Percentiles rank a stretch among this genome's conserved stretches.
Conservation (phyloP, 2,888 invertebrate species). For the Cloeon dipterum region DNA sequence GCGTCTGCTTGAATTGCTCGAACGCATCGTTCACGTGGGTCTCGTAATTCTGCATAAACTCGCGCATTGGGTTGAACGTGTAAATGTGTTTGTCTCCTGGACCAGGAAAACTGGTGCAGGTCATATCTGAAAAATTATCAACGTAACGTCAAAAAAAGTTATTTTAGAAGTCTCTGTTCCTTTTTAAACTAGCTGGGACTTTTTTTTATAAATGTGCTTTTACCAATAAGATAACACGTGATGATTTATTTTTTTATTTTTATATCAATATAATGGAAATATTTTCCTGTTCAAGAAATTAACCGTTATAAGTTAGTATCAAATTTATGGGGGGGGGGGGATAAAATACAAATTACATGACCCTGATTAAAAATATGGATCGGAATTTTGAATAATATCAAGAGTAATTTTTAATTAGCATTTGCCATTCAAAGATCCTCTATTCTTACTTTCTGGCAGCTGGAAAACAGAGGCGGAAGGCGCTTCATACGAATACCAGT, state of each 20-base stretch:
- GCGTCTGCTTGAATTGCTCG: slow-evolving; percentile 43
- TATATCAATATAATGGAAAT: too few relatives aligned
- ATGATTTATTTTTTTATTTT: too few relatives aligned
- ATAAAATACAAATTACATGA: too few relatives aligned
- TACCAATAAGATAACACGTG: too few relatives aligned
- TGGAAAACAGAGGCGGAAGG: slow-evolving; percentile 46
- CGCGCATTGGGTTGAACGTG: slow-evolving; percentile 83
- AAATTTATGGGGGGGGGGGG: too few relatives aligned
- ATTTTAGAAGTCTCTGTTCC: too few relatives aligned
- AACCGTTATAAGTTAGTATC: too few relatives aligned
- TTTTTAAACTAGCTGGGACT: too few relatives aligned
- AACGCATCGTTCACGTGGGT: slow-evolving; percentile 55
- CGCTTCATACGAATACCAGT: slow-evolving; percentile 30
- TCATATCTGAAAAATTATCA: slow-evolving; percentile 26
- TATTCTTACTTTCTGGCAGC: slow-evolving; percentile 30
- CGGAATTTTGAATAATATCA: background rate
- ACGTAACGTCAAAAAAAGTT: background rate
- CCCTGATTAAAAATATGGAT: too few relatives aligned
- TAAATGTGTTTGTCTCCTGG: slow-evolving; percentile 54
- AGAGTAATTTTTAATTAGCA: background rate
- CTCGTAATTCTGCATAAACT: slow-evolving; percentile 52
- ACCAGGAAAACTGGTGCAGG: slow-evolving; percentile 64
- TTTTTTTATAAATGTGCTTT: too few relatives aligned
- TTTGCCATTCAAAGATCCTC: background rate
- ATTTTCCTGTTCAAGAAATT: too few relatives aligned